Percentiles rank a stretch among this genome's conserved stretches.
Evolutionary conservation across 2,113 vertebrate genomes (phyloP).

Genomic region (Epinephelus fuscoguttatus): DNA sequence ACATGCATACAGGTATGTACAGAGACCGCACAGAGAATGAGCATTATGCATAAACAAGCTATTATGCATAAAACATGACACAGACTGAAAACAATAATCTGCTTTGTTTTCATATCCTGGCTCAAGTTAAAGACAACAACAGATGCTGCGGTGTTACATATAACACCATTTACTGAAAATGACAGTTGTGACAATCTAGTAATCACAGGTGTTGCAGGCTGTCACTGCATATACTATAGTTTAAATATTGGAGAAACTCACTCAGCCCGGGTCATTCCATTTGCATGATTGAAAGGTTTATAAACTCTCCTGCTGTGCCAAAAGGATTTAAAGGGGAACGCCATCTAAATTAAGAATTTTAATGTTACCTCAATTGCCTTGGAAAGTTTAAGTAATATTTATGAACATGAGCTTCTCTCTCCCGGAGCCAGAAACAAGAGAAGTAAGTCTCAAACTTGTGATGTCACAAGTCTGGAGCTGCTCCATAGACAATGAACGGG

Average conservation of each 20-base stretch:
- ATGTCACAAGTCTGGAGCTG: no score
- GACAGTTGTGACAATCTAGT: neutral
- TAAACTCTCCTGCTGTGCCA: neutral
- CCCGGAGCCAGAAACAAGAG: no score
- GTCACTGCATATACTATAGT: neutral
- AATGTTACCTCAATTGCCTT: no score
- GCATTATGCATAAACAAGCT: slow-evolving; percentile 16
- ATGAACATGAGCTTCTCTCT: no score
- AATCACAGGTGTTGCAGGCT: neutral
- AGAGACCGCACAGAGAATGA: neutral
- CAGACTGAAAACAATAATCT: neutral
- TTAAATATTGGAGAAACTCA: neutral
- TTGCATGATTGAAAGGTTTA: slow-evolving; percentile 23
- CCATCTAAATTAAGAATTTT: no score
- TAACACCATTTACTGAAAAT: slow-evolving; percentile 8
- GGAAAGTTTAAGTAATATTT: no score
- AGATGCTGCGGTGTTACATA: slow-evolving; percentile 1
- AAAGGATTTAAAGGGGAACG: no score
- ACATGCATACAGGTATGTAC: neutral
- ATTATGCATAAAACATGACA: slow-evolving; percentile 22
- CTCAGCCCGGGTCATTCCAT: neutral
- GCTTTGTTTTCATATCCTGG: slow-evolving; percentile 4
- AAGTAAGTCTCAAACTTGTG: no score
- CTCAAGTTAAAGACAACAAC: slow-evolving; percentile 5
- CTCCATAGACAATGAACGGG: no score